Conservation (phyloP, 1,140 invertebrate genomes). For the Bemisia tabaci region DNA sequence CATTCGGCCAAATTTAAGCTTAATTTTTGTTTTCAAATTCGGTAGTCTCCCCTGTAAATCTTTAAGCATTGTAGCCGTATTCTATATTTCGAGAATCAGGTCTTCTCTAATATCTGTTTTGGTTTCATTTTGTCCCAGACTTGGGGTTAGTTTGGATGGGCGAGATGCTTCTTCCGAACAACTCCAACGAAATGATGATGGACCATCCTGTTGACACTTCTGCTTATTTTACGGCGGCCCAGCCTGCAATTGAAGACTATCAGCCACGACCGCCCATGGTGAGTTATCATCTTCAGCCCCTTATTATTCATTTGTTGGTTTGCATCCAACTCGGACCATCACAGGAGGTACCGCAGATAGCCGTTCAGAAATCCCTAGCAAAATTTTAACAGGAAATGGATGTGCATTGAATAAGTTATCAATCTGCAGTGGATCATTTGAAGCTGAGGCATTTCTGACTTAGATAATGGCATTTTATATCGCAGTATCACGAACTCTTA, state of each 20-base stretch:
- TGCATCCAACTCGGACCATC: not conserved
- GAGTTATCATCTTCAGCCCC: conserved; percentile 8
- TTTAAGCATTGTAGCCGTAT: not conserved
- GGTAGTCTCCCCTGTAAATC: not conserved
- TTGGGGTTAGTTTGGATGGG: conserved; percentile 60
- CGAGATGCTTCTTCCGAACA: conserved; percentile 40
- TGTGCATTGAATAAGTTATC: too few species aligned
- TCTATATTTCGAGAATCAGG: not conserved
- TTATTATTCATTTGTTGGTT: not conserved
- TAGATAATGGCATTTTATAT: too few species aligned
- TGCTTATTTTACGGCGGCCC: conserved; percentile 38
- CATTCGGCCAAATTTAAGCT: not conserved
- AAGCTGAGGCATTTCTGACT: too few species aligned
- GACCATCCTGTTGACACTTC: conserved; percentile 39
- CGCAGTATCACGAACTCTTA: too few species aligned
- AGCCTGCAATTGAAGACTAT: conserved; percentile 37
- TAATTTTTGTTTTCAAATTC: not conserved
- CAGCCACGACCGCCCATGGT: conserved; percentile 34
- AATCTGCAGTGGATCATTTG: too few species aligned
- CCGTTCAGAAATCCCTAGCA: too few species aligned
- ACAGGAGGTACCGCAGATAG: not conserved
- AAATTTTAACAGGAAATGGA: too few species aligned
- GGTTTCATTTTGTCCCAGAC: conserved; percentile 29
- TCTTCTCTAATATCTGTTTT: not conserved
- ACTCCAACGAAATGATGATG: conserved; percentile 38